phyloP scores from a whole-genome alignment of 2,888 invertebrate genomes.

The Branchinecta sandiegonensis region DNA sequence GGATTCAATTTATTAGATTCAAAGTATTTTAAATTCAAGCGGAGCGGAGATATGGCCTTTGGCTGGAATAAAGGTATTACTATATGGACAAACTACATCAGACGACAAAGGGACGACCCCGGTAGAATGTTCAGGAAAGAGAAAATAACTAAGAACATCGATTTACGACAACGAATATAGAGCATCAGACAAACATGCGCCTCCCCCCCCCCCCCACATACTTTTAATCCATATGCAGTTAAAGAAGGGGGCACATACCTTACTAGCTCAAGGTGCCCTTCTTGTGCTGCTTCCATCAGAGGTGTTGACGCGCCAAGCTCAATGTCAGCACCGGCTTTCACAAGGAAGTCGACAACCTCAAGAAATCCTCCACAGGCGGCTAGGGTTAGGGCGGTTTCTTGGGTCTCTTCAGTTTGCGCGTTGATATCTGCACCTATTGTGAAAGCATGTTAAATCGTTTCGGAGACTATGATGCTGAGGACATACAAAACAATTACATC shows the following conservation, averaged over 20 bases:
- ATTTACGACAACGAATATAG: no score
- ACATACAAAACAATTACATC: constrained; percentile 12
- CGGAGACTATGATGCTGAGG: constrained; percentile 14
- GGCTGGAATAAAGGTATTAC: no score
- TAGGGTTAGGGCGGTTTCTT: constrained; percentile 84
- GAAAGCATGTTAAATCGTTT: constrained; percentile 27
- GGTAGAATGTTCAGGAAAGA: no score
- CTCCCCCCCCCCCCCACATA: no score
- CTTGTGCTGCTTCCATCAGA: constrained; percentile 96
- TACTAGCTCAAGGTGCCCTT: constrained; percentile 87
- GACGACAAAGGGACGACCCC: no score
- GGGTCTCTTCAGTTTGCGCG: constrained; percentile 96
- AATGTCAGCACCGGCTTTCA: constrained; percentile 85
- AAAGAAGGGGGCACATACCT: constrained; percentile 27
- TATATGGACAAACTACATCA: no score
- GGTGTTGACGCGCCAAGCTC: constrained; percentile 92
- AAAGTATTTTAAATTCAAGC: no score
- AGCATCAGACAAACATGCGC: no score
- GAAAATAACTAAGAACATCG: no score
- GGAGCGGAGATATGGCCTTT: no score
- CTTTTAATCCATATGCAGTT: no score
- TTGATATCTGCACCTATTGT: constrained; percentile 72
- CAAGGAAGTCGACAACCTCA: constrained; percentile 86
- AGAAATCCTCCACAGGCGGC: constrained; percentile 91
- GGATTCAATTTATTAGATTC: no score